Percentiles rank a stretch among this genome's conserved stretches.
Conservation (phyloP, 2,888 invertebrate genomes). For the Muschampia plurimacula region DNA sequence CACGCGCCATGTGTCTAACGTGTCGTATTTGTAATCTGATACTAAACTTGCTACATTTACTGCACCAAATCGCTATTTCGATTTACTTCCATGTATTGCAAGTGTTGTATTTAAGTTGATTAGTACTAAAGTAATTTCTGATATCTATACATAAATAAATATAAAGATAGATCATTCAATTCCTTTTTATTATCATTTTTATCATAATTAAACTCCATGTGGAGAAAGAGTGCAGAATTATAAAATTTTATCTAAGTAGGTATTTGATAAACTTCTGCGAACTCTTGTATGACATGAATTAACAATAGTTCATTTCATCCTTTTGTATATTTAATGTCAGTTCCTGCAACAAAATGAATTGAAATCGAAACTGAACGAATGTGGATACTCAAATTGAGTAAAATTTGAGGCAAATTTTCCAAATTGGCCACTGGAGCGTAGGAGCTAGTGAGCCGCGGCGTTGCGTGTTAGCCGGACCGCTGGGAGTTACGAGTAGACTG, state of each 20-base stretch:
- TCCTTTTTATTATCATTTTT: too few relatives aligned
- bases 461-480: slow-evolving; percentile 74
- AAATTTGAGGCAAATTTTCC: slow-evolving; percentile 64
- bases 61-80: slow-evolving; percentile 36
- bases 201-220: too few relatives aligned
- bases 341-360: slow-evolving; percentile 23
- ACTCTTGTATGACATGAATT: neutral
- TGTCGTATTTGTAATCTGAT: slow-evolving; percentile 71
- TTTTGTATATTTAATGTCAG: neutral
- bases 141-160: too few relatives aligned
- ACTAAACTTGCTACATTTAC: slow-evolving; percentile 61
- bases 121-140: too few relatives aligned
- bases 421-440: slow-evolving; percentile 71
- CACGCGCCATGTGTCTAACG: slow-evolving; percentile 68
- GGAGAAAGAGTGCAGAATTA: too few relatives aligned
- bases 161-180: neutral
- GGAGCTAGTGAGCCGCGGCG: slow-evolving; percentile 72
- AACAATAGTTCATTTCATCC: neutral
- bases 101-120: too few relatives aligned
- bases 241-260: too few relatives aligned
- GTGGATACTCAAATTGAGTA: slow-evolving; percentile 46
- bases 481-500: slow-evolving; percentile 50
- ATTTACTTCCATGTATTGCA: slow-evolving; percentile 9
- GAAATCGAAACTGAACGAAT: slow-evolving; percentile 42
- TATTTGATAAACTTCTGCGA: neutral